Evolutionary conservation across 2,888 invertebrate species (phyloP).

Genomic region (Linnaemya tessellans): DNA sequence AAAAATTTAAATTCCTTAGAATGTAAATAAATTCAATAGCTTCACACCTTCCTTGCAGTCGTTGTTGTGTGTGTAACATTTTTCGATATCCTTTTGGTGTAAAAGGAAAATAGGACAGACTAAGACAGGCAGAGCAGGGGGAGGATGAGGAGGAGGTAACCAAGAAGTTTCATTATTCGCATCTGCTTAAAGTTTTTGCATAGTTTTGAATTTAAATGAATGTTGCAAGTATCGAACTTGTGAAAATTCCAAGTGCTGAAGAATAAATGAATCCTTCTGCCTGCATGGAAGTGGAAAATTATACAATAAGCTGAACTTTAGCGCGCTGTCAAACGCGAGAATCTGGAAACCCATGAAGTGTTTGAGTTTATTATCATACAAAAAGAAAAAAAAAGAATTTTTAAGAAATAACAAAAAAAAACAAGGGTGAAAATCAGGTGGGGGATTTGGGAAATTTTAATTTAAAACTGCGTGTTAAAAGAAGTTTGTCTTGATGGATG

Average conservation of each 20-base stretch:
- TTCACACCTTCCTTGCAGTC: conserved; percentile 4
- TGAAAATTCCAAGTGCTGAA: not conserved
- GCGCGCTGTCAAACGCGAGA: too few species aligned
- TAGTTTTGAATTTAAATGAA: conserved; percentile 22
- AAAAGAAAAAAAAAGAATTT: too few species aligned
- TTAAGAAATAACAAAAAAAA: too few species aligned
- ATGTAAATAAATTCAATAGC: conserved; percentile 19
- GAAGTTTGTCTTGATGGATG: not conserved
- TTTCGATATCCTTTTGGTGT: not conserved
- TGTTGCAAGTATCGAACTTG: conserved; percentile 15
- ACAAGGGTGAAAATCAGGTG: not conserved
- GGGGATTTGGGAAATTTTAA: not conserved
- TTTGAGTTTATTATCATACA: not conserved
- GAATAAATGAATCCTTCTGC: not conserved
- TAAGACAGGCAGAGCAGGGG: not conserved
- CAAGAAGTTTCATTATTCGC: conserved; percentile 19
- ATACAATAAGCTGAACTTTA: conserved; percentile 25
- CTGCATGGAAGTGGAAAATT: conserved; percentile 8
- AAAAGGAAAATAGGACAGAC: not conserved
- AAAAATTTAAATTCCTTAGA: not conserved
- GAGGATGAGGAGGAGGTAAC: too few species aligned
- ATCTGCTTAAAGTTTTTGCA: conserved; percentile 21
- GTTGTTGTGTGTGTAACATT: not conserved
- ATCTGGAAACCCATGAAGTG: not conserved
- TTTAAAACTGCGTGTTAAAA: not conserved